These are phyloP conservation scores for Tor tambroides DNA, from an alignment of 2,113 vertebrate genomes.

Conservation along the genomic window DNA sequence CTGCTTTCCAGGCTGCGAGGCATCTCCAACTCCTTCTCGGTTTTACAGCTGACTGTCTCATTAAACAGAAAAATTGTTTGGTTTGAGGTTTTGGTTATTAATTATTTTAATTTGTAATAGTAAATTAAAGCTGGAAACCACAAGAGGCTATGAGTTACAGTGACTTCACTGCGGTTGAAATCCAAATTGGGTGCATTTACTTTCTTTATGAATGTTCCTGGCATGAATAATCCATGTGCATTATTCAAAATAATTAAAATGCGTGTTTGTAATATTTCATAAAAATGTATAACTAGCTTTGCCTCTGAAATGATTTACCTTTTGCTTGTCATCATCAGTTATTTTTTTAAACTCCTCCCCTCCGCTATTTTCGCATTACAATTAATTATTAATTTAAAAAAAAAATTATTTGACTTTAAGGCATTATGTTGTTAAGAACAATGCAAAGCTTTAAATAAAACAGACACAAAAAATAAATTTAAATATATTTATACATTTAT, in stretches of 20 bases:
- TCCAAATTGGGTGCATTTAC: neutral
- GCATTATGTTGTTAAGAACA: too few relatives aligned
- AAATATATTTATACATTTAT: neutral
- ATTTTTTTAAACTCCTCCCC: neutral
- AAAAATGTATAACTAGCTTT: neutral
- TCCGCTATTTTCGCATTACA: neutral
- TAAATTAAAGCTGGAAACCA: neutral
- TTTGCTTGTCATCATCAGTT: neutral
- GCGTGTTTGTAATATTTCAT: neutral
- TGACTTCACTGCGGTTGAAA: neutral
- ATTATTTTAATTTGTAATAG: neutral
- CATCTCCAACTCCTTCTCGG: neutral
- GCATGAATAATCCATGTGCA: neutral
- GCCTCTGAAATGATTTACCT: neutral
- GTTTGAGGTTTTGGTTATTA: neutral
- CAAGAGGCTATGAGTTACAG: neutral
- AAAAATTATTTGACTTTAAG: too few relatives aligned
- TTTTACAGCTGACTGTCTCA: constrained; percentile 33
- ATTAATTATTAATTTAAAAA: neutral
- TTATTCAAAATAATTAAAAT: constrained; percentile 11
- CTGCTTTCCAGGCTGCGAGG: constrained; percentile 23
- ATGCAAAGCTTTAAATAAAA: too few relatives aligned
- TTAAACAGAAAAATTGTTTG: neutral
- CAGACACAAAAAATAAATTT: too few relatives aligned
- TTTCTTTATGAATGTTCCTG: neutral